Evolutionary conservation across 2,113 vertebrate genomes (phyloP), one percentile per base, ranked within the genome.

Genomic region (Maccullochella peelii): DNA sequence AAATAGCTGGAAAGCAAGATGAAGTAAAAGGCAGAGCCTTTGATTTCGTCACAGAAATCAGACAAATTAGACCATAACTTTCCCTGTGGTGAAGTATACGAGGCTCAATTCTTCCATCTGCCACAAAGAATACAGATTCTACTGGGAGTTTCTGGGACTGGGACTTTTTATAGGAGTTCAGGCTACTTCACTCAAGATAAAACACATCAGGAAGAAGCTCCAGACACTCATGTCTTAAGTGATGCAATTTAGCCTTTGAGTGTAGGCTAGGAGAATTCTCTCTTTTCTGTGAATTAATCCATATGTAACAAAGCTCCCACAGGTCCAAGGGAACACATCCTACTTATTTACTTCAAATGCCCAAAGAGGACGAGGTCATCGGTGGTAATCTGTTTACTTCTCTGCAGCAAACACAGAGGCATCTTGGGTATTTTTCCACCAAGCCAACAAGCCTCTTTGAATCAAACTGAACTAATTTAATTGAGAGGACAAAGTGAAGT

Each of bases 291-390:
- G 57, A 62, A 63, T 55, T 15, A 54, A 54, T 54, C 63, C 21
- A 55, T 38, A 18, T 10, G 49, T 40, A 57, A 55, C 42, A 62
- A 30, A 38, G 57, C 21, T 74, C 77, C 15, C 30, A 40, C 10
- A 42, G 20, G 54, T 58, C 33, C 40, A 9, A 3, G 15, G 15
- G 21, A 73, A 73, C 68, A 78, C 14, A 33, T 25, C 1, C 23
- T 40, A 72, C 50, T 63, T 49, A 77, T 50, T 83, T 50, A 49
- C 23, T n/a, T 78, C 8, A 50, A 78, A 72, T n/a, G 61, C 23
- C 33, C 5, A 6, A 10, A 58, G 27, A 58, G 40, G 12, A n/a
- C 3, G n/a, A 10, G 65, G 52, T 73, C 62, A 20, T 9, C 9
- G 0, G 38, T 20, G 40, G 40, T 59, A 59, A 73, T 58, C 30